Evolutionary conservation across 1,140 invertebrate genomes (phyloP).

Genomic region (Atopsyche davidsoni): DNA sequence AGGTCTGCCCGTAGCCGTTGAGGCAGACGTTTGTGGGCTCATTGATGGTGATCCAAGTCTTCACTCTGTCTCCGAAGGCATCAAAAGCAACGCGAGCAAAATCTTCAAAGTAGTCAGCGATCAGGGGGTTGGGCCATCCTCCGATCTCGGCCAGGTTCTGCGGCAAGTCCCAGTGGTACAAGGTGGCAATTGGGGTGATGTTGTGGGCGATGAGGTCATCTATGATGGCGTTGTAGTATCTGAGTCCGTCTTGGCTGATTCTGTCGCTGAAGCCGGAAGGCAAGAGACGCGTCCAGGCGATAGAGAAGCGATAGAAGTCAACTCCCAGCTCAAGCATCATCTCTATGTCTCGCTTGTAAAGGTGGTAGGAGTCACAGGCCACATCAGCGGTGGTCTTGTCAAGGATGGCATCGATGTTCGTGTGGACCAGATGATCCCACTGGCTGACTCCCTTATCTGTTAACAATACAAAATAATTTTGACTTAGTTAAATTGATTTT

Average conservation of each 20-base stretch:
- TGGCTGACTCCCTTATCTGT: conserved; percentile 47
- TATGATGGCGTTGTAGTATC: conserved; percentile 52
- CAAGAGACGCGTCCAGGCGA: conserved; percentile 49
- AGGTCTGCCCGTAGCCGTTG: conserved; percentile 41
- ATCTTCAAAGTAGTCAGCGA: conserved; percentile 45
- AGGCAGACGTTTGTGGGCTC: conserved; percentile 45
- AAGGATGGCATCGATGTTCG: conserved; percentile 37
- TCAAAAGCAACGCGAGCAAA: conserved; percentile 47
- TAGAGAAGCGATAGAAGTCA: conserved; percentile 50
- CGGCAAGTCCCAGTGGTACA: conserved; percentile 35
- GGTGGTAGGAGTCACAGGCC: conserved; percentile 39
- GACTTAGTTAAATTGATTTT: no score
- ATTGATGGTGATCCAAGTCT: conserved; percentile 49
- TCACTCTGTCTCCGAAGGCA: conserved; percentile 48
- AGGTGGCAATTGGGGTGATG: conserved; percentile 44
- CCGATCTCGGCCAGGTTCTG: conserved; percentile 33
- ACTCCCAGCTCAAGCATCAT: conserved; percentile 45
- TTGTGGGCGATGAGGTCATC: conserved; percentile 40
- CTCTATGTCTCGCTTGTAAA: conserved; percentile 49
- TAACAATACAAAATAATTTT: conserved; percentile 9
- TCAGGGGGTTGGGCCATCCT: conserved; percentile 30
- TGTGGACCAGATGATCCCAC: conserved; percentile 44
- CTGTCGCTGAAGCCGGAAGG: conserved; percentile 41
- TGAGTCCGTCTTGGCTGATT: conserved; percentile 45
- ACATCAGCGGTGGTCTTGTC: conserved; percentile 45